These are phyloP conservation scores for Trichoplax adhaerens DNA, from an alignment of 37 sponge, comb jelly and placozoan genomes.

Conservation along the genomic window DNA sequence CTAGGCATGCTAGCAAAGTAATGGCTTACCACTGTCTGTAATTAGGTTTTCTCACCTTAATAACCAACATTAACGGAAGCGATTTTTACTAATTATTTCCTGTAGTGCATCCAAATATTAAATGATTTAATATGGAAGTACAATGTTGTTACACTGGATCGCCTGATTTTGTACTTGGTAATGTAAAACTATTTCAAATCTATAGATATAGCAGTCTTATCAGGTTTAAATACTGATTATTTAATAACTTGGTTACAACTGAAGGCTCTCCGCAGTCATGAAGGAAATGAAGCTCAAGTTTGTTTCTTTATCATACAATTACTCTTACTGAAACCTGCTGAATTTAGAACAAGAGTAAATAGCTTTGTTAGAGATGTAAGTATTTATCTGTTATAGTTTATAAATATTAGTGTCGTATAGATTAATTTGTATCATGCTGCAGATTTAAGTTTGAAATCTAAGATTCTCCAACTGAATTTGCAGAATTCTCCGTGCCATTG, in stretches of 20 bases:
- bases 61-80: too few species aligned
- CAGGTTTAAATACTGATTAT: not conserved
- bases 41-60: too few species aligned
- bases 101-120: not conserved
- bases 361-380: slow-evolving; percentile 32
- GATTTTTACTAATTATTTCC: too few species aligned
- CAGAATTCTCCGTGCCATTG: slow-evolving; percentile 43
- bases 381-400: not conserved
- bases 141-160: slow-evolving; percentile 49
- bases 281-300: slow-evolving; percentile 11
- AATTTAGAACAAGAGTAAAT: slow-evolving; percentile 34
- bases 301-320: slow-evolving; percentile 28
- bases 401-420: too few species aligned
- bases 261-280: slow-evolving; percentile 30
- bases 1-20: too few species aligned
- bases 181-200: slow-evolving; percentile 5
- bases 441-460: too few species aligned
- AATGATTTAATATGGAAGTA: slow-evolving; percentile 66
- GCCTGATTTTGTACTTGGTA: slow-evolving; percentile 60
- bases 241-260: not conserved
- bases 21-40: too few species aligned
- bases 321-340: slow-evolving; percentile 19
- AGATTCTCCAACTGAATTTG: too few species aligned
- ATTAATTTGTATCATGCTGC: too few species aligned
- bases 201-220: not conserved